Conservation (phyloP, 1,140 invertebrate genomes). For the Acromyrmex echinatior region DNA sequence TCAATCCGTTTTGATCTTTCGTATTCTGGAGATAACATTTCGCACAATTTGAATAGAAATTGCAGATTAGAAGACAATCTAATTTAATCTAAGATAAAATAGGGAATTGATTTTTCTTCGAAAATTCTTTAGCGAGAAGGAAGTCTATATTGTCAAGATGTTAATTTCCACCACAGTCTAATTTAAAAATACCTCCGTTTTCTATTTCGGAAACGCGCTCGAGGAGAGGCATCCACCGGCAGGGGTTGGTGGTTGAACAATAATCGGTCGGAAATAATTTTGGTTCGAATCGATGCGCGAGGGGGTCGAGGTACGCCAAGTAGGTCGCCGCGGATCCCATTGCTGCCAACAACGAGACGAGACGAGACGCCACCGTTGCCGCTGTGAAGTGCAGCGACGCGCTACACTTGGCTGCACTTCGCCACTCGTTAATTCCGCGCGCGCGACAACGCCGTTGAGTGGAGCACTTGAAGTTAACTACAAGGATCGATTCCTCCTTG, state of each 20-base stretch:
- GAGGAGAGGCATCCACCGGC: background rate
- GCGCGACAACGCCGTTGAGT: conserved; percentile 9
- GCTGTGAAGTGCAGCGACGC: conserved; percentile 26
- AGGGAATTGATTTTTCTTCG: background rate
- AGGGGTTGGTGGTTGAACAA: conserved; percentile 61
- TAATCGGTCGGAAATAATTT: conserved; percentile 82
- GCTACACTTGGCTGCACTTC: conserved; percentile 38
- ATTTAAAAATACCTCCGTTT: background rate
- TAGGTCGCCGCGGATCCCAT: conserved; percentile 84
- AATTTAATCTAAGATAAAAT: background rate
- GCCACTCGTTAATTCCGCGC: conserved; percentile 68
- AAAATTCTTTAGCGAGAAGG: background rate
- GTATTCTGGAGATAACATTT: background rate
- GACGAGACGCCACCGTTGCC: conserved; percentile 53
- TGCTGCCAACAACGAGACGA: conserved; percentile 81
- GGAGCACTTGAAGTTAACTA: background rate
- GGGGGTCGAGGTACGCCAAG: conserved; percentile 86
- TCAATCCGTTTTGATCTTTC: background rate
- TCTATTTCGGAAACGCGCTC: background rate
- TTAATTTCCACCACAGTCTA: background rate
- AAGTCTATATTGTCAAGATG: background rate
- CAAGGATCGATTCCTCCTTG: conserved; percentile 16
- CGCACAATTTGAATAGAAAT: background rate
- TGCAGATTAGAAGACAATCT: background rate
- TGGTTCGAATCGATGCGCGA: conserved; percentile 83